Base-by-base conservation (phyloP, 2,888 invertebrate genomes). In the Lasioglossum morio region DNA sequence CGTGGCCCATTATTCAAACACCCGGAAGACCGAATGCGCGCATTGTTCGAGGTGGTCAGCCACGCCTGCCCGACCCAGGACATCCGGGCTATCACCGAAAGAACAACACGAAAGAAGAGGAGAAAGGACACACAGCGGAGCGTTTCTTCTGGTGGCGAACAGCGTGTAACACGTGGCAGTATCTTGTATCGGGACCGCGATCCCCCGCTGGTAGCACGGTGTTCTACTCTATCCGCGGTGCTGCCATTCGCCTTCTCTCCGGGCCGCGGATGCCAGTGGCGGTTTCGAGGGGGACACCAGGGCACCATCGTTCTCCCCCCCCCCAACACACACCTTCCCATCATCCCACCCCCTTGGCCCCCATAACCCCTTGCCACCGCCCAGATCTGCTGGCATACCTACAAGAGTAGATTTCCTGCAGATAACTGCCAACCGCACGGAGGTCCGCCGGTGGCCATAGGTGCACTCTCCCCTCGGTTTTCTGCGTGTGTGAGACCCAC, bases 131-230 rank as follows among this genome's bases (percentile, higher is more conserved):
- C 37, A 30, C 37, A 79, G 30, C 46, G 70, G 82, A 86, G 92
- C 92, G 93, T 93, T 94, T 92, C 94, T 94, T 92, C 93, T 94
- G 94, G 94, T 94, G 94, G 94, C 94, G 94, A 94, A 94, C 95
- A 95, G 92, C 94, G 93, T 95, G 95, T 95, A 94, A 95, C 95
- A 95, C 94, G 95, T 94, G 94, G 94, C 94, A 92, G 94, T 95
- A 95, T 95, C 95, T 95, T 95, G 95, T 95, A 95, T 95, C 95
- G 93, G 91, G 89, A 90, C 91, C 90, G 92, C 91, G 92, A 91
- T 92, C 92, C 93, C 94, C 94, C 92, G 94, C 94, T 94, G 94
- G 92, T 94, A 93, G 92, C 94, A 92, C 92, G 91, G 88, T 93
- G 92, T 94, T 92, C 91, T 91, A 90, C 90, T 91, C 91, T 92